phyloP scores from a whole-genome alignment of 2,888 invertebrate species.

The Volucella zonaria region DNA sequence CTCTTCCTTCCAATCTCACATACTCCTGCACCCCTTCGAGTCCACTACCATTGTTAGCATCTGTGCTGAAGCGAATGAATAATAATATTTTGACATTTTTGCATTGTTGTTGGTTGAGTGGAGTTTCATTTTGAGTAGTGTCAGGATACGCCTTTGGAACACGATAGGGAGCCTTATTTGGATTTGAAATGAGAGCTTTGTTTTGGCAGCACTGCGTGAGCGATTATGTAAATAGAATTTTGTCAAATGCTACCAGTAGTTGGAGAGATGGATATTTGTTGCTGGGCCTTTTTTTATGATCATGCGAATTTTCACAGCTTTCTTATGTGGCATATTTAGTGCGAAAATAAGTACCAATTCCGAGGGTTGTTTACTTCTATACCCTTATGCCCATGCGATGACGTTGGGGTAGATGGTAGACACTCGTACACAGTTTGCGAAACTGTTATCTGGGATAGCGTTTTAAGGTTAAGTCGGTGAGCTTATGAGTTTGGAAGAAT shows the following conservation, averaged over 20 bases:
- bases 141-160: slow-evolving; percentile 8
- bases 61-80: slow-evolving; percentile 8
- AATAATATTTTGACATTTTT: slow-evolving; percentile 30
- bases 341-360: too few relatives aligned
- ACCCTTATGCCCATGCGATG: too few relatives aligned
- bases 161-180: not conserved
- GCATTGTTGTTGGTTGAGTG: slow-evolving; percentile 16
- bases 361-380: too few relatives aligned
- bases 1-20: too few relatives aligned
- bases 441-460: too few relatives aligned
- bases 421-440: too few relatives aligned
- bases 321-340: too few relatives aligned
- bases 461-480: too few relatives aligned
- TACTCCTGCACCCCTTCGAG: not conserved
- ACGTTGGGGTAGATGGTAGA: too few relatives aligned
- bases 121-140: not conserved
- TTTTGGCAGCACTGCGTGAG: slow-evolving; percentile 23
- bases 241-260: not conserved
- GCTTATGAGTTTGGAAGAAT: too few relatives aligned
- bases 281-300: not conserved
- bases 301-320: not conserved
- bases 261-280: slow-evolving; percentile 4
- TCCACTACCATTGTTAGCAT: not conserved
- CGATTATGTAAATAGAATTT: slow-evolving; percentile 50
- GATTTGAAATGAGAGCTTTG: slow-evolving; percentile 24